A percentile compares a stretch with the other conserved stretches of the same genome.
Evolutionary conservation across 2,797 vertebrate species (phyloP).

Genomic region (Tauraco hartlaubi): DNA sequence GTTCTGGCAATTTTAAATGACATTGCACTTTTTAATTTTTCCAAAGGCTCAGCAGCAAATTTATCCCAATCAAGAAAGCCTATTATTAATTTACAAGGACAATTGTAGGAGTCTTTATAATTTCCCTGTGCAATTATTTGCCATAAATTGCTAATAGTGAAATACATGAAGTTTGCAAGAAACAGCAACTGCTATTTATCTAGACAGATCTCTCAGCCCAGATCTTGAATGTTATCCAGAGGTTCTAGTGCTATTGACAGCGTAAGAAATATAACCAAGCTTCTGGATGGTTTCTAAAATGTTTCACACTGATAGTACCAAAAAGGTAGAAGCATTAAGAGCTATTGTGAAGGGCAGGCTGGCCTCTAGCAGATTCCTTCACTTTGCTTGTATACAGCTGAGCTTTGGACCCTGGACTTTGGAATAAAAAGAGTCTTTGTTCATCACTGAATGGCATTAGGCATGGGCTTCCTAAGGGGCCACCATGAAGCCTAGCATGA

Average conservation of each 20-base stretch:
- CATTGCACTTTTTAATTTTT: constrained; percentile 90
- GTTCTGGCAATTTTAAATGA: constrained; percentile 90
- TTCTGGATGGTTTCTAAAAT: constrained; percentile 64
- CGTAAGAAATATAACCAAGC: constrained; percentile 58
- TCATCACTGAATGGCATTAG: constrained; percentile 91
- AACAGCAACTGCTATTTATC: constrained; percentile 77
- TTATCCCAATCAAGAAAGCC: constrained; percentile 87
- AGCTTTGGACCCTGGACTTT: constrained; percentile 85
- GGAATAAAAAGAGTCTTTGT: constrained; percentile 90
- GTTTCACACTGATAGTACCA: constrained; percentile 64
- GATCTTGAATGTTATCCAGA: constrained; percentile 55
- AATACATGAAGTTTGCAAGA: constrained; percentile 77
- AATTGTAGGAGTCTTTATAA: constrained; percentile 86
- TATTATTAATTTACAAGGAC: constrained; percentile 90
- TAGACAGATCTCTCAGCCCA: constrained; percentile 45
- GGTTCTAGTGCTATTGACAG: constrained; percentile 34
- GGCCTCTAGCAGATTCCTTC: constrained; percentile 84
- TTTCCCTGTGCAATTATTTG: constrained; percentile 85
- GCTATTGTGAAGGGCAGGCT: constrained; percentile 70
- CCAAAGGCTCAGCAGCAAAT: constrained; percentile 86
- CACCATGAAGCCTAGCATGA: constrained; percentile 86
- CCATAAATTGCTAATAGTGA: constrained; percentile 81
- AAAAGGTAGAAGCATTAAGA: constrained; percentile 72
- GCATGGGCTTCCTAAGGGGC: constrained; percentile 92
- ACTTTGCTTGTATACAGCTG: constrained; percentile 84